Conservation (phyloP, 2,888 invertebrate species). For the Eupithecia dodoneata region DNA sequence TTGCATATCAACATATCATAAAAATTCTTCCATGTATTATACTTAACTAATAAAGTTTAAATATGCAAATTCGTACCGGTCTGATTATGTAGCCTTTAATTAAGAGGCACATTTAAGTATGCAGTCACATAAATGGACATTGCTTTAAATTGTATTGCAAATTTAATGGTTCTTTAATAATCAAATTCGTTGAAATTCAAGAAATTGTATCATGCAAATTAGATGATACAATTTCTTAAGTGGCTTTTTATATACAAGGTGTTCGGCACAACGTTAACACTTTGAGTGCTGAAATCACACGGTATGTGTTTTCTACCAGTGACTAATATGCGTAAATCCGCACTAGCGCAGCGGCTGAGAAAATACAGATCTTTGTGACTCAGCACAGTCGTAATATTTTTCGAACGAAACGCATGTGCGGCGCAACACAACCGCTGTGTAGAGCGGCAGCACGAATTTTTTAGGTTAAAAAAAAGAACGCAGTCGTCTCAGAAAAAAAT, state of each 20-base stretch:
- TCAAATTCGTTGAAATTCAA: neutral
- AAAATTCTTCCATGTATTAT: conserved; percentile 35
- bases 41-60: conserved; percentile 24
- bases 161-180: neutral
- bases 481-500: too few species aligned
- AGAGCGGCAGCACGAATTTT: too few species aligned
- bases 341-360: too few species aligned
- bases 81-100: conserved; percentile 52
- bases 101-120: conserved; percentile 35
- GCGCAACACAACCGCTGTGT: too few species aligned
- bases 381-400: too few species aligned
- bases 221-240: neutral
- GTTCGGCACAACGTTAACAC: too few species aligned
- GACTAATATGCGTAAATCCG: too few species aligned
- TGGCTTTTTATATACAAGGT: neutral
- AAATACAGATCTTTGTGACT: too few species aligned
- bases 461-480: too few species aligned
- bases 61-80: conserved; percentile 44
- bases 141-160: conserved; percentile 15
- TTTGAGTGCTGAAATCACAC: too few species aligned
- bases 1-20: conserved; percentile 32
- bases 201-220: conserved; percentile 7
- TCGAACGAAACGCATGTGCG: too few species aligned
- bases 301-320: too few species aligned
- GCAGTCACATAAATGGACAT: conserved; percentile 17